Conservation (phyloP, 2,113 vertebrate genomes). For the Empidonax alnorum region DNA sequence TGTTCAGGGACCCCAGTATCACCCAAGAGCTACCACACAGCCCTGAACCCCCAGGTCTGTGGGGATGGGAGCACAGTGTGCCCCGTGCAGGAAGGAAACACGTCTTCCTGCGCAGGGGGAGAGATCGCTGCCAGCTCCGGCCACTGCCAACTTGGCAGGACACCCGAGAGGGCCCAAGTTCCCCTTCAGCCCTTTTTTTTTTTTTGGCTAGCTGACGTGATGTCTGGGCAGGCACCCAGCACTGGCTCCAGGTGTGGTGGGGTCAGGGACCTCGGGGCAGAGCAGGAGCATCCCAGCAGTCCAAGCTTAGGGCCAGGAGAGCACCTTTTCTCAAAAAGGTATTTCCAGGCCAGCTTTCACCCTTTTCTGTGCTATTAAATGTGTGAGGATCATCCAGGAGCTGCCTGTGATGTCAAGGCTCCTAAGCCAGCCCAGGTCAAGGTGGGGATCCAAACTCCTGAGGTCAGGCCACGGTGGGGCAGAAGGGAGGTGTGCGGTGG, state of each 20-base stretch:
- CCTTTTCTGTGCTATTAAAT: not conserved
- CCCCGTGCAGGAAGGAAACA: not conserved
- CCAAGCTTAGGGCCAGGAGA: not conserved
- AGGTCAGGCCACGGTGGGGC: not conserved
- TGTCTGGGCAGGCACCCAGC: not conserved
- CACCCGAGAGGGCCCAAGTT: not conserved
- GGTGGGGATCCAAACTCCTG: not conserved
- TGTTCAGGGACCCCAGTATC: rapidly evolving
- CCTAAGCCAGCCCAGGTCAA: not conserved
- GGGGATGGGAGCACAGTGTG: rapidly evolving
- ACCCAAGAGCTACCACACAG: not conserved
- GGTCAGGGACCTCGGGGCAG: not conserved
- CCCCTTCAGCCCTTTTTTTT: not conserved
- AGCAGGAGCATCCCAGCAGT: not conserved
- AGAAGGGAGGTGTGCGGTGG: rapidly evolving
- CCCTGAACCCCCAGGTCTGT: not conserved
- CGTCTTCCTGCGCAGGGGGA: rapidly evolving
- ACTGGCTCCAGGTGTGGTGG: not conserved
- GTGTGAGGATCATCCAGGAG: not conserved
- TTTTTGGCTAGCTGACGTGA: rapidly evolving
- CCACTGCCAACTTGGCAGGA: conserved; percentile 1
- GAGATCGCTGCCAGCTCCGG: not conserved
- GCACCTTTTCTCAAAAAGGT: not conserved
- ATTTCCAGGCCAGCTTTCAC: not conserved
- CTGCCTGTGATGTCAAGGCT: not conserved